A percentile compares a stretch with the other conserved stretches of the same genome.
Conservation (phyloP, 2,797 vertebrate genomes). For the Jordanella pulchra region DNA sequence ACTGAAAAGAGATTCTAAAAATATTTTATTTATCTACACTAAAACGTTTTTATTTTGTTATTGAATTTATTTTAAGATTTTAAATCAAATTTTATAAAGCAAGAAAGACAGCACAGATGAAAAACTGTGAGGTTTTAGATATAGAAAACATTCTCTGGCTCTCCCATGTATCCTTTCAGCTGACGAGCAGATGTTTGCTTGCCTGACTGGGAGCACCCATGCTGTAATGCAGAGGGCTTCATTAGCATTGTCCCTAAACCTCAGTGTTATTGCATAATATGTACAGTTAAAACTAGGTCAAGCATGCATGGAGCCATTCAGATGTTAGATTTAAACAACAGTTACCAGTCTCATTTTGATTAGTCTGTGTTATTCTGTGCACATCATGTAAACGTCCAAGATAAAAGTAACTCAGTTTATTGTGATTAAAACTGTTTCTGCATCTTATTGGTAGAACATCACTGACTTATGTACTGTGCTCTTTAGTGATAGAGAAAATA, state of each 20-base stretch:
- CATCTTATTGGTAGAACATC: not conserved
- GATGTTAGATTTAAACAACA: not conserved
- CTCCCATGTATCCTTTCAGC: constrained; percentile 38
- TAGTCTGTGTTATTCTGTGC: not conserved
- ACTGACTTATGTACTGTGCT: not conserved
- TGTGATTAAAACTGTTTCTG: not conserved
- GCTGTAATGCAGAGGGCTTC: constrained; percentile 45
- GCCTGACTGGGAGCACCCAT: constrained; percentile 39
- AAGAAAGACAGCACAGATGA: not conserved
- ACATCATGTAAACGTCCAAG: not conserved
- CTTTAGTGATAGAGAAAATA: constrained; percentile 25
- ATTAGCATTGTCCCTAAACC: constrained; percentile 56
- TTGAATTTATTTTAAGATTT: constrained; percentile 46
- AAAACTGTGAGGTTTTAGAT: constrained; percentile 26
- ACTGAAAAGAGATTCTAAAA: constrained; percentile 30
- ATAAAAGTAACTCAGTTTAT: not conserved
- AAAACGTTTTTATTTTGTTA: not conserved
- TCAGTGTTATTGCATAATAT: constrained; percentile 58
- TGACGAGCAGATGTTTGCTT: constrained; percentile 65
- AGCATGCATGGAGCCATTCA: constrained; percentile 20
- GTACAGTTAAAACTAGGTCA: constrained; percentile 55
- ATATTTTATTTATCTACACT: constrained; percentile 56
- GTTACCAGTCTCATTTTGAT: not conserved
- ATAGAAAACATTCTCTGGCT: constrained; percentile 30
- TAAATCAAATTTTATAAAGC: constrained; percentile 35